These are phyloP conservation scores for Agrotis puta DNA, from an alignment of 2,888 invertebrate species.

Conservation along the genomic window DNA sequence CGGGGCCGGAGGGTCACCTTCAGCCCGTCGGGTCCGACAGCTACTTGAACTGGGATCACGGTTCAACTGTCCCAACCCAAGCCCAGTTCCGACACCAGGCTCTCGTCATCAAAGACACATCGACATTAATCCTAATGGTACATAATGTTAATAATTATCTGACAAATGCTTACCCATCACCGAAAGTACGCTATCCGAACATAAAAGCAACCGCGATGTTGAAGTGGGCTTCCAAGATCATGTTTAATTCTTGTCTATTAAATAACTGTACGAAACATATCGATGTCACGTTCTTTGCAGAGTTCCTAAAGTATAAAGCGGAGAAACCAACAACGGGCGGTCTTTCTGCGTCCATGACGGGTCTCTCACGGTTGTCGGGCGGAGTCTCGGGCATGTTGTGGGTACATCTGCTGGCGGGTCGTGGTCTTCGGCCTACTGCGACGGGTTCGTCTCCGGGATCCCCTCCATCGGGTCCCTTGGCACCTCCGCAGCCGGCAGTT, in stretches of 20 bases:
- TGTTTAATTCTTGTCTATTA: too few species aligned
- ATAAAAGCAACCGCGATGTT: not conserved
- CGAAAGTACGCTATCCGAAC: not conserved
- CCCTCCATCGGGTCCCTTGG: constrained; percentile 92
- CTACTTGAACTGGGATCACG: constrained; percentile 93
- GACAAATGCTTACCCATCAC: not conserved
- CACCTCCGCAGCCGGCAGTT: constrained; percentile 84
- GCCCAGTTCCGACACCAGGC: constrained; percentile 95
- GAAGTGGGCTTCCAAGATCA: too few species aligned
- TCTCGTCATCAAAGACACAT: constrained; percentile 95
- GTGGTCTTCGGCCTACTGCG: constrained; percentile 95
- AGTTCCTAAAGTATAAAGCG: constrained; percentile 97
- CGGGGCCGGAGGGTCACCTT: constrained; percentile 91
- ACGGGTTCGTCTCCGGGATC: constrained; percentile 93
- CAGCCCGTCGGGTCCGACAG: constrained; percentile 95
- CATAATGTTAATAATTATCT: not conserved
- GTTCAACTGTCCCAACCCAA: constrained; percentile 92
- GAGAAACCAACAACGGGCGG: constrained; percentile 93
- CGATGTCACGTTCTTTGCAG: constrained; percentile 81
- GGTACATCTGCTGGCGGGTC: constrained; percentile 97
- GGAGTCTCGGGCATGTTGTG: constrained; percentile 96
- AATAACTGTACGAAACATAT: too few species aligned
- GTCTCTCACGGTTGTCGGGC: constrained; percentile 86
- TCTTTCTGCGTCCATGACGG: constrained; percentile 91
- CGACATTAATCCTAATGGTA: constrained; percentile 97